A percentile compares a stretch with the other conserved stretches of the same genome.
phyloP scores from a whole-genome alignment of 2,888 invertebrate species.

The Bedellia somnulentella region DNA sequence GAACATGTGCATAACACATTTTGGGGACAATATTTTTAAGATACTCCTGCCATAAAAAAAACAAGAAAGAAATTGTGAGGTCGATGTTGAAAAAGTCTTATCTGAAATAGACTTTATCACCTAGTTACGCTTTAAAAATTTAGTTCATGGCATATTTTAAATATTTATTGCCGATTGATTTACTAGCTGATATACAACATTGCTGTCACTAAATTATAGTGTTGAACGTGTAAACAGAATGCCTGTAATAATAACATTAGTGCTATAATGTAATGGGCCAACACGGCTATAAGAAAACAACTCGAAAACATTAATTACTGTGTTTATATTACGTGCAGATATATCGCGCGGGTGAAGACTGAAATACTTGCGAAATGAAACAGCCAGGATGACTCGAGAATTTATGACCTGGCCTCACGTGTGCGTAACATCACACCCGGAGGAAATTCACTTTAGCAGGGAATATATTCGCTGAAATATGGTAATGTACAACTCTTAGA shows the following conservation, averaged over 20 bases:
- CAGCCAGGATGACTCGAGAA: constrained; percentile 15
- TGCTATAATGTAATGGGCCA: constrained; percentile 14
- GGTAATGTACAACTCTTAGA: no score
- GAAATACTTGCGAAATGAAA: constrained; percentile 13
- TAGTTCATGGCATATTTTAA: no score
- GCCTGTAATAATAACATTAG: constrained; percentile 12
- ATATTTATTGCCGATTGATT: constrained; percentile 5
- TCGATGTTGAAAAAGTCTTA: no score
- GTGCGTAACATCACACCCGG: constrained; percentile 12
- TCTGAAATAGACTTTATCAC: no score
- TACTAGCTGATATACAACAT: constrained; percentile 17
- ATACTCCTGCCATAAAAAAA: no score
- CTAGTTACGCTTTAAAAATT: no score
- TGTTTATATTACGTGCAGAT: no score
- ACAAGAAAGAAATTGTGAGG: no score
- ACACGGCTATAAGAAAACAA: constrained; percentile 16
- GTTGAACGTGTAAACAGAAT: constrained; percentile 20
- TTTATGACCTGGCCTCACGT: constrained; percentile 22
- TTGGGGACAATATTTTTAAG: no score
- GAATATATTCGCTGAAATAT: no score
- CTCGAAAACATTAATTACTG: constrained; percentile 15
- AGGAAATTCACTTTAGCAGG: constrained; percentile 22
- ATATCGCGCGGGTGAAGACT: constrained; percentile 3
- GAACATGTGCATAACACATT: no score
- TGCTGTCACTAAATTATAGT: constrained; percentile 32